Conservation (phyloP, 2,113 vertebrate genomes). For the Plecotus auritus region DNA sequence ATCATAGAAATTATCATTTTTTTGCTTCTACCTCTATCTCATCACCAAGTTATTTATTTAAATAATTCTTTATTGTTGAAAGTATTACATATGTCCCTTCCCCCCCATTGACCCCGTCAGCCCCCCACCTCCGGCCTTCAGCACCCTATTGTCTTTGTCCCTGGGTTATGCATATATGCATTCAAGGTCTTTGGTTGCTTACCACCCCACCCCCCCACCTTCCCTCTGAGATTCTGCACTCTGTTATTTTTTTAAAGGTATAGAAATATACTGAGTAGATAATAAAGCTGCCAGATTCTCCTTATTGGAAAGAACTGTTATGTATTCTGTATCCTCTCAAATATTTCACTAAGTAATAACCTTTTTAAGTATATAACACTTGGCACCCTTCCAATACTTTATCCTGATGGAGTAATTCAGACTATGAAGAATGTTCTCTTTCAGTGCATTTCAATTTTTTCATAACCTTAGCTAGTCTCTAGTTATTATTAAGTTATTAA, state of each 20-base stretch:
- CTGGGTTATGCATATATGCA: too few species aligned
- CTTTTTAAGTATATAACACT: background rate
- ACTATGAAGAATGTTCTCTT: conserved; percentile 36
- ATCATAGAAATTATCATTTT: background rate
- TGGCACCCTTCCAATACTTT: background rate
- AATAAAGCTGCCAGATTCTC: background rate
- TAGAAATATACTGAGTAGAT: background rate
- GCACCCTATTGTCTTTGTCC: too few species aligned
- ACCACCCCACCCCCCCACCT: too few species aligned
- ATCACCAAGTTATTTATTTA: too few species aligned
- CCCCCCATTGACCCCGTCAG: too few species aligned
- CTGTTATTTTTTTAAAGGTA: background rate
- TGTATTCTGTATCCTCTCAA: background rate
- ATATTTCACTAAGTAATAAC: conserved; percentile 34
- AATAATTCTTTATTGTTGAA: too few species aligned
- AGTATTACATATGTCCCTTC: too few species aligned
- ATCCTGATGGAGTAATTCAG: background rate
- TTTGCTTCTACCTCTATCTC: too few species aligned
- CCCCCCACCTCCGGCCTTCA: too few species aligned
- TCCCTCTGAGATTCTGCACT: too few species aligned
- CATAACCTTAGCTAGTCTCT: background rate
- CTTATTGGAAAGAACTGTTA: conserved; percentile 25
- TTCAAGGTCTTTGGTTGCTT: too few species aligned
- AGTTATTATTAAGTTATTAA: background rate
- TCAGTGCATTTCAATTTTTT: background rate